These are phyloP conservation scores for Phaethornis superciliosus DNA, from an alignment of 2,113 vertebrate species.

Conservation along the genomic window DNA sequence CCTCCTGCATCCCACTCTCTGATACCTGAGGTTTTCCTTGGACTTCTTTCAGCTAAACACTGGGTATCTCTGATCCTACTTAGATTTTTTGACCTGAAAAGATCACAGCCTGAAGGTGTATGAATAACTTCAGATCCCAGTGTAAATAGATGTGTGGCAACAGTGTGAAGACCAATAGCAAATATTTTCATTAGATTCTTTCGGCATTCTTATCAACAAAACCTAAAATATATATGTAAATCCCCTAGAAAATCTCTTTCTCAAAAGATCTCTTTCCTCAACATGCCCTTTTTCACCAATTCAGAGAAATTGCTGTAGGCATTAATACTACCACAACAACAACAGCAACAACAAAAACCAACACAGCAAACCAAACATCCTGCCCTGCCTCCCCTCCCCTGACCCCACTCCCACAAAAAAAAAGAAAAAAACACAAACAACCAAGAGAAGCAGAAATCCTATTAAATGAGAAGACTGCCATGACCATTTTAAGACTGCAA, in stretches of 20 bases:
- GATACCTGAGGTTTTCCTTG: background rate
- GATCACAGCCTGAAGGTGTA: background rate
- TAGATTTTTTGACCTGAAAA: background rate
- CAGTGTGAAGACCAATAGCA: background rate
- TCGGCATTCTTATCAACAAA: background rate
- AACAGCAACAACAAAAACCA: background rate
- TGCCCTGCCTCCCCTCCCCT: fast-evolving
- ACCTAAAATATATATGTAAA: background rate
- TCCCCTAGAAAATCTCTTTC: background rate
- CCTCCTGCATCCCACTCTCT: background rate
- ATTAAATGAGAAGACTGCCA: background rate
- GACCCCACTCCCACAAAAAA: background rate
- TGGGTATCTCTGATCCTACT: background rate
- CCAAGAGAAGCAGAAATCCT: constrained; percentile 10
- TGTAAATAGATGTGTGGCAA: background rate
- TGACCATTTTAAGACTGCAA: background rate
- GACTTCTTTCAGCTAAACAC: background rate
- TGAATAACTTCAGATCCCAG: background rate
- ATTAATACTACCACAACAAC: background rate
- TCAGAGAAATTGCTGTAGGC: background rate
- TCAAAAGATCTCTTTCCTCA: background rate
- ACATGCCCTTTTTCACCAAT: background rate
- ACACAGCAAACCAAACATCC: background rate
- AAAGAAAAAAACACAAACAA: background rate
- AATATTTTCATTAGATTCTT: background rate